A percentile compares a stretch with the other conserved stretches of the same genome.
Evolutionary conservation across 2,888 invertebrate genomes (phyloP).

Genomic region (Drosophila niveifrons): DNA sequence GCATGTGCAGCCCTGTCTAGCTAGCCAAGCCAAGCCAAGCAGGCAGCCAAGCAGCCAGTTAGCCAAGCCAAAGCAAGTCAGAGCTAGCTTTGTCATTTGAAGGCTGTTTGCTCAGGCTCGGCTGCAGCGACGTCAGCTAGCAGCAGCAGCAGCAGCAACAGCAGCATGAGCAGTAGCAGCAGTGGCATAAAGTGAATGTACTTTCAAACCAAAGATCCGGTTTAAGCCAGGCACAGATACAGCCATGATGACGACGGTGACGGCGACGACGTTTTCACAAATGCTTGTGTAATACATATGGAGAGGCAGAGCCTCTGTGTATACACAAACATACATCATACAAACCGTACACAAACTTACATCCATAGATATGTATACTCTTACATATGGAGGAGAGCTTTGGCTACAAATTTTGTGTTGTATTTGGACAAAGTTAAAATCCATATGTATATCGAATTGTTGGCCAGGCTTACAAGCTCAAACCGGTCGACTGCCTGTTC

Average conservation of each 20-base stretch:
- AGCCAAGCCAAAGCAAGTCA: constrained; percentile 37
- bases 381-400: constrained; percentile 42
- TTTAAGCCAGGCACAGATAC: constrained; percentile 76
- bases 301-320: constrained; percentile 42
- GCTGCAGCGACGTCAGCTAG: constrained; percentile 54
- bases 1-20: constrained; percentile 70
- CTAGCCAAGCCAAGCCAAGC: constrained; percentile 28
- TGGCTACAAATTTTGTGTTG: constrained; percentile 56
- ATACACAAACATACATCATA: constrained; percentile 14
- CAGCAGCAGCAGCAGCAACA: constrained; percentile 31
- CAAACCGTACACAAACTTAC: constrained; percentile 2
- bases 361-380: constrained; percentile 13
- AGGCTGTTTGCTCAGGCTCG: constrained; percentile 68
- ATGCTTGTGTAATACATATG: constrained; percentile 78
- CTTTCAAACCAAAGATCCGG: constrained; percentile 83
- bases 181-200: constrained; percentile 83
- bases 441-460: constrained; percentile 63
- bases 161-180: constrained; percentile 36
- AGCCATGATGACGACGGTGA: constrained; percentile 60
- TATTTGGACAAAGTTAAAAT: constrained; percentile 56
- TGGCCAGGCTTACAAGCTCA: constrained; percentile 58
- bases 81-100: constrained; percentile 72
- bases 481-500: constrained; percentile 60
- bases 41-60: constrained; percentile 27
- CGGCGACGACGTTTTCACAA: constrained; percentile 74